Evolutionary conservation across 1,140 invertebrate species (phyloP), one percentile per base, ranked within the genome.

Genomic region (Conus ventricosus): DNA sequence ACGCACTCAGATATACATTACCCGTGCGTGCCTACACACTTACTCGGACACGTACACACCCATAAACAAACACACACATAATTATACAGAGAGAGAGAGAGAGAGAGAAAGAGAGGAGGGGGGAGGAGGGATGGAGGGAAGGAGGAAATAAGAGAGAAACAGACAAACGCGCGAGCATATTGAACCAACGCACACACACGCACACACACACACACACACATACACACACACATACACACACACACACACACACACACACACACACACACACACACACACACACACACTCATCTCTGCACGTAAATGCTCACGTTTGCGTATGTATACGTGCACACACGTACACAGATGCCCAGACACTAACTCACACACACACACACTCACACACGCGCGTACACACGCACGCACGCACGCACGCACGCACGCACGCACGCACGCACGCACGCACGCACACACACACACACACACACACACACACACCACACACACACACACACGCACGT

Each of bases 301-400:
- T 15, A 53, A 10, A 10, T 8, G 15, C 51, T 8, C 51, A 60
- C 15, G 15, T 0, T 2, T 15, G 15, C 57, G 15, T 15, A 1
- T 15, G 6, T 23, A 23, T 15, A 53, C 54, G 23, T 25, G 27
- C 51, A 54, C 81, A 53, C 54, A 82, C 81, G 27, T 10, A 39
- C 81, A 57, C 51, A 1, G n/a, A 20, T 10, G 10, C 39, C 54
- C 60, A 53, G 5, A 67, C 82, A 53, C 20, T 60, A 54, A 57
- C 54, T 60, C 84, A 60, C 54, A 85, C 84, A 85, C 11, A 63
- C 84, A 85, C 54, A 3, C 84, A 85, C 54, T 55, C 83, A 57
- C 20, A 84, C 54, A 84, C 82, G 55, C 82, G 55, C 82, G 55
- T 53, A 84, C 82, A 55, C 82, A 55, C 82, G 51, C 53, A 84